Base-by-base conservation (phyloP, 1,140 invertebrate genomes). In the Saxidomus purpurata region DNA sequence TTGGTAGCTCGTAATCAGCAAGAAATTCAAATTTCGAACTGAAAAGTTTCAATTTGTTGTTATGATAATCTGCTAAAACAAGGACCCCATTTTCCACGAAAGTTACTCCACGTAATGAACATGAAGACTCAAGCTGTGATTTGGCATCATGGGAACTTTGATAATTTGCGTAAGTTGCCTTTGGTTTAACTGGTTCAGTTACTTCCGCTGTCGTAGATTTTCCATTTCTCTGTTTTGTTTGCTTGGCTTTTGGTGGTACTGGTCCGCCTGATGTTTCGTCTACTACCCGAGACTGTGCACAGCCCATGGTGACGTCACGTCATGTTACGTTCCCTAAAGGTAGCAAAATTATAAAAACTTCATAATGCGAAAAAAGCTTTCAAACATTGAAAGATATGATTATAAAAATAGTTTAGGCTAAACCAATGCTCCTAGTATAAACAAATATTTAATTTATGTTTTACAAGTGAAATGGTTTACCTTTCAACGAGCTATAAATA, bases 11-110 rank as follows among this genome's bases (percentile, higher is more conserved):
- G 1, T 71, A 19, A 22, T 80, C 76, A 3, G 55, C 34, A 9
- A 80, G 40, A 38, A 79, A 88, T 67, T 49, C 31, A 71, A 81
- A 80, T 13, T 71, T 49, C 22, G 86, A 40, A 49, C 63, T 77
- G 34, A 80, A 88, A 8, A 88, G 77, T 81, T 88, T 88, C 38
- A 88, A 40, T 47, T 69, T 79, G 47, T 88, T 88, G 40, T 88
- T 88, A 38, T 88, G 59, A 61, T 88, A 88, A 55, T 88, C 86
- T 22, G 86, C 77, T 25, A 71, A 49, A n/a, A 88, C 47, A 3
- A 88, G 47, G 31, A 47, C 36, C 2, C 86, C 76, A 49, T 88
- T 79, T 40, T 47, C 15, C 63, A 88, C 40, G 34, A 88, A 88
- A 0, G 86, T 81, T 34, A 71, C 76, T 28, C 86, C 86, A 6